Conservation (phyloP, 2,797 vertebrate genomes). For the Falco rusticolus region DNA sequence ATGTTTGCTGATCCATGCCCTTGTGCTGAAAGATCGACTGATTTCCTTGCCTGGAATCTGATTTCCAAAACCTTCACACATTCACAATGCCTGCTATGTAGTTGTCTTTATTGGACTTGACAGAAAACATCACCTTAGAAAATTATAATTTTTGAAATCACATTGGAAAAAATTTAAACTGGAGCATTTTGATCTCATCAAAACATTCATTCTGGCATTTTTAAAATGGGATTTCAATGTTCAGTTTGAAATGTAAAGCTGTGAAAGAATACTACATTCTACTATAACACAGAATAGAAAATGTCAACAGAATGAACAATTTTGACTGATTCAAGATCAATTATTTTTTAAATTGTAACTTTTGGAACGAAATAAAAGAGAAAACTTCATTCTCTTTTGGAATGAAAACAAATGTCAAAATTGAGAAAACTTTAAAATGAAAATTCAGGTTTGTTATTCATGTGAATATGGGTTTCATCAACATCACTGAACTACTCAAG, state of each 20-base stretch:
- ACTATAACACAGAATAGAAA: neutral
- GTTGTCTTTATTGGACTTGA: neutral
- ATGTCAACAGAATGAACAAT: neutral
- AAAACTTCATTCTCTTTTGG: neutral
- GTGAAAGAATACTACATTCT: neutral
- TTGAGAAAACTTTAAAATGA: neutral
- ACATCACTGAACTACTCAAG: neutral
- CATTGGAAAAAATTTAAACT: neutral
- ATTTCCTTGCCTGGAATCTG: neutral
- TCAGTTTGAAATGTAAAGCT: neutral
- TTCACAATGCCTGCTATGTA: neutral
- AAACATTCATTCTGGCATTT: neutral
- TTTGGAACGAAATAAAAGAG: neutral
- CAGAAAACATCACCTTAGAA: neutral
- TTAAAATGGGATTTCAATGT: neutral
- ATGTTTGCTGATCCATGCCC: rapidly evolving
- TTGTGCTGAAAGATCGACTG: neutral
- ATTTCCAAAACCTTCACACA: neutral
- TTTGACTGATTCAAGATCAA: neutral
- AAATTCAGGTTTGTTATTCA: neutral
- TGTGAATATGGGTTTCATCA: neutral
- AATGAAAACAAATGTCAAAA: neutral
- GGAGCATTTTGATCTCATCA: neutral
- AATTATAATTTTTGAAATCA: neutral
- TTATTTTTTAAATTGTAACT: neutral